Base-by-base conservation (phyloP, 2,113 vertebrate species). In the Peromyscus maniculatus region DNA sequence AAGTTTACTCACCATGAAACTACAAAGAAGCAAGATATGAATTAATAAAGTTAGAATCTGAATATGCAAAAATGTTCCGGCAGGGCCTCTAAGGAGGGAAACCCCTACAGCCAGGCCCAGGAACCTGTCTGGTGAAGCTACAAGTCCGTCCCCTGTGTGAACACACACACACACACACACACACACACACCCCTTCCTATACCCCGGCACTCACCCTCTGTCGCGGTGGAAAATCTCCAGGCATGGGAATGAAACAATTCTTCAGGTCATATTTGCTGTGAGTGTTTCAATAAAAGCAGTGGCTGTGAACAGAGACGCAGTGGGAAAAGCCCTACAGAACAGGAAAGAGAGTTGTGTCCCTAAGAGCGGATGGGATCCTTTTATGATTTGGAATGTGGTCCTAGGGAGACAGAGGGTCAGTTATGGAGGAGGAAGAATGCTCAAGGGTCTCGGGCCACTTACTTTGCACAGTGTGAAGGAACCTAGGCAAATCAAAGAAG, bases 321-420 rank as follows among this genome's bases (percentile, higher is more conserved):
- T 33, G 28, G 26, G 31, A 0, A 67, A 49, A 16, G 21, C 49
- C 83, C 49, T 49, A 33, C 3, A 17, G 82, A 17, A 39, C 10
- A 21, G 1, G 28, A 6, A 21, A 36, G 79, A 80, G 49, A 82
- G 7, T 2, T 1, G 2, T 12, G 19, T 17, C 2, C 16, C 7
- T 69, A 3, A 7, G 28, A 67, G 5, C 31, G 28, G 3, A 5
- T 33, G 16, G 28, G 10, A 21, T 36, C 64, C 84, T 86, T 64
- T 66, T 6, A 86, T 11, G 43, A 46, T 46, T 7, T 33, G 39
- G 22, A 26, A 66, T 21, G 62, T 19, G 4, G 13, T 11, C 26
- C 59, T 31, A 31, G 16, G 17, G 3, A 49, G 83, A 19, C 59
- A 21, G 26, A 66, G 62, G 8, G 39, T 17, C 15, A 31, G 16